Evolutionary conservation across 1,140 invertebrate genomes (phyloP).

Genomic region (Odontomachus brunneus): DNA sequence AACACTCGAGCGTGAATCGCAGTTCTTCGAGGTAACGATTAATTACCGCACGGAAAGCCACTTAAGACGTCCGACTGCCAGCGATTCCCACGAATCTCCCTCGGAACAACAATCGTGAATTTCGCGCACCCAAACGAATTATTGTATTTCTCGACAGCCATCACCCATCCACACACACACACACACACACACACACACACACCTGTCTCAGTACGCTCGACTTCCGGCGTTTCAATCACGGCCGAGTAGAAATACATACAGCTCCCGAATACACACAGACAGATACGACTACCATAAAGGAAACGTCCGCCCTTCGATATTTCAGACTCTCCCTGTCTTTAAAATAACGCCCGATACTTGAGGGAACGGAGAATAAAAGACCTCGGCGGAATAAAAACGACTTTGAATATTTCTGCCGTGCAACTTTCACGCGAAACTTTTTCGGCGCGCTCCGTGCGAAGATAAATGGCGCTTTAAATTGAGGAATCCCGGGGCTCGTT

Average conservation of each 20-base stretch:
- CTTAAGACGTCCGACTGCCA: slow-evolving; percentile 52
- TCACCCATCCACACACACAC: no score
- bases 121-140: slow-evolving; percentile 58
- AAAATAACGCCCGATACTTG: slow-evolving; percentile 42
- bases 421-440: slow-evolving; percentile 53
- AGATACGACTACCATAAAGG: neutral
- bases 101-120: slow-evolving; percentile 52
- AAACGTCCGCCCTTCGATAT: slow-evolving; percentile 3
- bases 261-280: neutral
- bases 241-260: slow-evolving; percentile 4
- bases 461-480: slow-evolving; percentile 53
- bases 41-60: slow-evolving; percentile 65
- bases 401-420: slow-evolving; percentile 50
- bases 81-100: slow-evolving; percentile 36
- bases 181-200: no score
- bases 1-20: slow-evolving; percentile 49
- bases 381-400: slow-evolving; percentile 28
- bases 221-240: neutral
- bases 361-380: slow-evolving; percentile 31
- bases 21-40: slow-evolving; percentile 64
- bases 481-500: slow-evolving; percentile 33
- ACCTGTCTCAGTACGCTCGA: neutral
- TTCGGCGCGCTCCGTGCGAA: slow-evolving; percentile 27
- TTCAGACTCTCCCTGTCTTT: slow-evolving; percentile 11
- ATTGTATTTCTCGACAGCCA: slow-evolving; percentile 39